Base-by-base conservation (phyloP, 2,113 vertebrate genomes). In the Lipophrys pholis region DNA sequence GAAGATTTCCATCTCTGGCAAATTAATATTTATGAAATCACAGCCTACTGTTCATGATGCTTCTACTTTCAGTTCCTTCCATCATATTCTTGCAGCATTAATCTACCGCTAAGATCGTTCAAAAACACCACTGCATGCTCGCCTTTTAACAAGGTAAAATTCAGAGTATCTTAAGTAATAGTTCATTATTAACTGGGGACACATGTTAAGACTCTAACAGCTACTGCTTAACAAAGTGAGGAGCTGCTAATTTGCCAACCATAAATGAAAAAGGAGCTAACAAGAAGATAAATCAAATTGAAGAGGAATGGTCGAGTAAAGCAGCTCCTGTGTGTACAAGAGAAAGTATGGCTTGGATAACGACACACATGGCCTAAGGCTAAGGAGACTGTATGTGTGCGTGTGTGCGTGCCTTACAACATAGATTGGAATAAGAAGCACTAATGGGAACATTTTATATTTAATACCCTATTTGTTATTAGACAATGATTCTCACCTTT, bases 1-100 rank as follows among this genome's bases (percentile, higher is more conserved):
- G 67, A 66, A 40, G 7, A 58, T 74, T 67, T 68, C 16, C 10
- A 67, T 75, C 51, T 52, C 46, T 7, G 57, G 57, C 11, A 48
- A n/a, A 35, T 71, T 46, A 79, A 72, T 72, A 76, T 72, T 76
- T 70, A 70, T 69, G 12, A 62, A 66, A 77, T 46, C 67, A 64
- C 17, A 66, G n/a, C 61, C 82, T 35, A 73, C 16, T 40, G 63
- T 77, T 73, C 54, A 40, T 48, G 53, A 69, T 16, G 46, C 10
- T 40, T 12, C 41, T 58, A 21, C 39, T 68, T 46, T 64, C 49
- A 45, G 12, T 51, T 12, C 16, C 17, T 42, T 65, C 36, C 43
- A 48, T 5, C 60, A 63, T 36, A 58, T 48, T 7, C 41, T 65
- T 63, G 42, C 59, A 39, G 38, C 12, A 76, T 41, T 62, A 70